A percentile compares a stretch with the other conserved stretches of the same genome.
phyloP scores from a whole-genome alignment of 1,140 invertebrate genomes.

The Hetaerina americana region DNA sequence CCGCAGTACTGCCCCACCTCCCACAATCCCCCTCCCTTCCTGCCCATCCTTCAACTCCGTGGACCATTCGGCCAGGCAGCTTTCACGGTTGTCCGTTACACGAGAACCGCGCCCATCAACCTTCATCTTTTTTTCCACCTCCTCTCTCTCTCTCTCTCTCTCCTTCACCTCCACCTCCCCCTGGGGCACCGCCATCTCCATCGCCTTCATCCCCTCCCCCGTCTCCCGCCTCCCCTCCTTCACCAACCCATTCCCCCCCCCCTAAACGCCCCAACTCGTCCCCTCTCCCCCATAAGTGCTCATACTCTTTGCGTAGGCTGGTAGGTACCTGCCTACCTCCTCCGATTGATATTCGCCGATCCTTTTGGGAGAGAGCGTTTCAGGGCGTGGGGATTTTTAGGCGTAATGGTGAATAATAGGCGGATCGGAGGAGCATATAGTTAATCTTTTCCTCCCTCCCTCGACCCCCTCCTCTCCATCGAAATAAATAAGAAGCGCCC shows the following conservation, averaged over 20 bases:
- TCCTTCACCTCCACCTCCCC: no score
- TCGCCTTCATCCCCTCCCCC: neutral
- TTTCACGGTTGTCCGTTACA: neutral
- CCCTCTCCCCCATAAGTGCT: no score
- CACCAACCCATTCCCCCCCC: neutral
- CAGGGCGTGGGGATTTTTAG: neutral
- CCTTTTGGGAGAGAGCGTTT: neutral
- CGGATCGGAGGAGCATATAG: neutral
- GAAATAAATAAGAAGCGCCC: no score
- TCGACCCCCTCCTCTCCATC: no score
- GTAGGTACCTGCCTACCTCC: no score
- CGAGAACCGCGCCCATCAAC: neutral
- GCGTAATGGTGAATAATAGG: neutral
- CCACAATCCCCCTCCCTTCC: neutral
- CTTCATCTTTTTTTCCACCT: neutral
- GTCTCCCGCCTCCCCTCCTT: neutral
- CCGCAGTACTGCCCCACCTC: neutral
- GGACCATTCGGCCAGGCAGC: neutral
- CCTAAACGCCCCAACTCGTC: neutral
- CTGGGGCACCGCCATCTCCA: neutral
- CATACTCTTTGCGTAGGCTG: no score
- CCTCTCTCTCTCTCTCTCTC: neutral
- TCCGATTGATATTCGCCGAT: neutral
- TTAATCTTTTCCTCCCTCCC: no score
- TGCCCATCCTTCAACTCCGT: neutral